Base-by-base conservation (phyloP, 2,797 vertebrate species). In the Buceros bicornis region DNA sequence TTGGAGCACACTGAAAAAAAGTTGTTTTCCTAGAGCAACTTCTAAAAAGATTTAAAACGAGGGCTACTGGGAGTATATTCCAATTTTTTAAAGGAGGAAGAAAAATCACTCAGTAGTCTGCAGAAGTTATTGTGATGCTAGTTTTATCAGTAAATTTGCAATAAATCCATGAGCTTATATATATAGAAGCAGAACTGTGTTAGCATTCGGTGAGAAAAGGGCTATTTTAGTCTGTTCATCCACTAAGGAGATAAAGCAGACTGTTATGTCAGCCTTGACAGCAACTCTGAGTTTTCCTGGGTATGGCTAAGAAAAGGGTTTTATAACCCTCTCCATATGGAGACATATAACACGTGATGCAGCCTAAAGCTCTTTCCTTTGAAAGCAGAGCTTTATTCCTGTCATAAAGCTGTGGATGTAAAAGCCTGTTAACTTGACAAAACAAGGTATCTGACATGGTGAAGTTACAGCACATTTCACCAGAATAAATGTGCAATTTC, bases 341-440 rank as follows among this genome's bases (percentile, higher is more conserved):
- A 94, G 33, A 11, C 50, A 85, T 50, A 87, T 56, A 74, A 67
- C 64, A 79, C 89, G 56, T 94, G 71, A 89, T 77, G 78, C 71
- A 94, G 90, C 84, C 87, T 82, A 61, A 92, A 95, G 90, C 83
- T 54, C 57, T 81, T 91, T 93, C 89, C 78, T 94, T 94, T 96
- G 95, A 96, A 96, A 95, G 90, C 64, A 91, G 79, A 94, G 74
- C 78, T 92, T 76, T 80, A 82, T 89, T 92, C 65, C 64, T 73
- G 65, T 64, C 87, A 57, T 84, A 87, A 90, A 93, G 42, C n/a
- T 24, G 5, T 3, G n/a, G 54, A 79, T 42, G 64, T 79, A 73
- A 91, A 73, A 73, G 47, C 29, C 65, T 87, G 26, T 81, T 70
- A 71, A 86, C 67, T 50, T 64, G 79, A 81, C 70, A 85, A 74